phyloP scores from a whole-genome alignment of 2,888 invertebrate species.

The Autographa gamma region DNA sequence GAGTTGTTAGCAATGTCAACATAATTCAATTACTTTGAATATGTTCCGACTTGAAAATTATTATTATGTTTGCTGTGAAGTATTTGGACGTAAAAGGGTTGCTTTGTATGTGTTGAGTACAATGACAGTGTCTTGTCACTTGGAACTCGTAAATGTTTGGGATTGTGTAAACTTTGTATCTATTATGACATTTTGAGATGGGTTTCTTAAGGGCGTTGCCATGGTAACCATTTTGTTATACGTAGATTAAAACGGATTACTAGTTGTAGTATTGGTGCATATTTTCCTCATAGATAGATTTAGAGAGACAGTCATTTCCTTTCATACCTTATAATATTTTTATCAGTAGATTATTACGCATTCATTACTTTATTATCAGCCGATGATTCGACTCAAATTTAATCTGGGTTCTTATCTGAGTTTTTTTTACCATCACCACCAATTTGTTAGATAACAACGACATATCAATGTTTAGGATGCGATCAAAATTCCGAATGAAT shows the following conservation, averaged over 20 bases:
- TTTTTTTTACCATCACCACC: not conserved
- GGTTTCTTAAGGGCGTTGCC: constrained; percentile 29
- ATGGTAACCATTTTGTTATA: constrained; percentile 22
- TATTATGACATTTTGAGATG: constrained; percentile 28
- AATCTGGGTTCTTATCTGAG: not conserved
- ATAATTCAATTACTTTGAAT: constrained; percentile 77
- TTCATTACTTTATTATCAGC: too few species aligned
- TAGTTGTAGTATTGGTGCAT: too few species aligned
- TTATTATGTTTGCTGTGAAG: constrained; percentile 60
- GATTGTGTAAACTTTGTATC: constrained; percentile 29
- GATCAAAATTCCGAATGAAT: not conserved
- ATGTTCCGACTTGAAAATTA: constrained; percentile 56
- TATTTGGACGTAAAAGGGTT: constrained; percentile 25
- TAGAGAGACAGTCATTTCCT: too few species aligned
- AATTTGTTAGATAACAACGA: not conserved
- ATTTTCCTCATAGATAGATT: too few species aligned
- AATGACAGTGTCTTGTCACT: constrained; percentile 43
- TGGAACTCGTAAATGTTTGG: constrained; percentile 40
- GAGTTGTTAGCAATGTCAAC: constrained; percentile 77
- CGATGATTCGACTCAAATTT: not conserved
- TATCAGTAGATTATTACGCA: too few species aligned
- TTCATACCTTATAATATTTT: too few species aligned
- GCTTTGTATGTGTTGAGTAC: constrained; percentile 27
- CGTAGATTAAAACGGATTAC: too few species aligned
- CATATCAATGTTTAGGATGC: not conserved